A percentile compares a stretch with the other conserved stretches of the same genome.
phyloP scores from a whole-genome alignment of 2,888 invertebrate genomes.

The Drosophila nr. medialis region DNA sequence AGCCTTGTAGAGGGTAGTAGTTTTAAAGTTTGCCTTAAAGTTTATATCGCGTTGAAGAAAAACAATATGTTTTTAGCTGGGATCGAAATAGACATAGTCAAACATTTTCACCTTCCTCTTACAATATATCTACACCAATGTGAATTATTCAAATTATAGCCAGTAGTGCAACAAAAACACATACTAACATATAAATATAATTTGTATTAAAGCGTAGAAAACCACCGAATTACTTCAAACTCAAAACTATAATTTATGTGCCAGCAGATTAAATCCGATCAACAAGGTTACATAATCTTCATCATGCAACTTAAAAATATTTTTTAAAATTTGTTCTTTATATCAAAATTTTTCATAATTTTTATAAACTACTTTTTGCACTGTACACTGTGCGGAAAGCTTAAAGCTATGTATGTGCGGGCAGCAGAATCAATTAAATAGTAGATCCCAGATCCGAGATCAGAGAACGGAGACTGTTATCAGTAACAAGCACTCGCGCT shows the following conservation, averaged over 20 bases:
- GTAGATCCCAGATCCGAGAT: neutral
- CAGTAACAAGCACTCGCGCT: constrained; percentile 22
- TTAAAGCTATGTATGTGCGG: constrained; percentile 10
- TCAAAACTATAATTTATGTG: too few relatives aligned
- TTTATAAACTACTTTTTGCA: neutral
- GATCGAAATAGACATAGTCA: neutral
- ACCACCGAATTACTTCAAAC: neutral
- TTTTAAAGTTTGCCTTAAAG: neutral
- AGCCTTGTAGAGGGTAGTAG: neutral
- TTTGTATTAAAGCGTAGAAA: neutral
- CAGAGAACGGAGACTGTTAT: constrained; percentile 27
- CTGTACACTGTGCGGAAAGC: constrained; percentile 8
- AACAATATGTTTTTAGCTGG: neutral
- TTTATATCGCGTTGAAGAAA: neutral
- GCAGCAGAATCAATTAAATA: constrained; percentile 4
- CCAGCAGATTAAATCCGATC: neutral
- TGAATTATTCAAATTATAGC: neutral
- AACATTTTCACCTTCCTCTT: neutral
- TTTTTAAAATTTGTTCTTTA: neutral
- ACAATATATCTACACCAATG: neutral
- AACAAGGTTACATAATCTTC: neutral
- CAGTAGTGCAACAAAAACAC: neutral
- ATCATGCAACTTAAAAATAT: neutral
- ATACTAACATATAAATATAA: neutral
- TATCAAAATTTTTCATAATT: neutral